Base-by-base conservation (phyloP, 2,113 vertebrate genomes). In the Sitta europaea region DNA sequence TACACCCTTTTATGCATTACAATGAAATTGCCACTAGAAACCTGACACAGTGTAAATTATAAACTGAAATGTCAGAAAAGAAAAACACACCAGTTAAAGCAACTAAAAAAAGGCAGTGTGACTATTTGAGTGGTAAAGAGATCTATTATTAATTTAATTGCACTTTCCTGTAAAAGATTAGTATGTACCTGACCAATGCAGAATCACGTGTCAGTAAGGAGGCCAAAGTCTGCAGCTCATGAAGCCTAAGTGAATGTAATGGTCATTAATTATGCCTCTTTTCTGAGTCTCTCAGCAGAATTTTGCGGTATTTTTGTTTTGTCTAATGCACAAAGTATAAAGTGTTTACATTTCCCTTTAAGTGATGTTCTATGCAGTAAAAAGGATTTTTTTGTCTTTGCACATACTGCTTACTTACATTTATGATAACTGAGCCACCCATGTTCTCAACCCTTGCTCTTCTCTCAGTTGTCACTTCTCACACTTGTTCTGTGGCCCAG, bases 261-360 rank as follows among this genome's bases (percentile, higher is more conserved):
- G 55, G 77, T 90, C 4, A 24, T 71, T 93, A 95, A 96, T 95
- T 92, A 76, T 38, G 35, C 4, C 22, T 27, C 28, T 76, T 94
- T 79, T 59, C 47, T 63, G 25, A 75, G 15, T 38, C 29, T 82
- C 25, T 86, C 50, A 62, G 65, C 33, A 88, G 70, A 93, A 82
- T 90, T 85, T 89, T 84, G 50, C 76, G 50, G 36, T 86, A 27
- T 90, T 93, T 90, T 90, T 89, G 65, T 94, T 94, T 92, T 86
- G 74, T 86, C 42, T 96, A 90, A 82, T 88, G 63, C 17, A 55
- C 17, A 35, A 70, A 9, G 29, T 68, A 79, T 79, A 92, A 94
- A 92, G 61, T 54, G 42, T 80, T 86, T 96, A 70, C 10, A 9
- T 82, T 94, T 90, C 15, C 24, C 78, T 96, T 93, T 38, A 70